Percentiles rank a stretch among this genome's conserved stretches.
phyloP scores from a whole-genome alignment of 2,888 invertebrate genomes.

The Perizoma affinitatum region DNA sequence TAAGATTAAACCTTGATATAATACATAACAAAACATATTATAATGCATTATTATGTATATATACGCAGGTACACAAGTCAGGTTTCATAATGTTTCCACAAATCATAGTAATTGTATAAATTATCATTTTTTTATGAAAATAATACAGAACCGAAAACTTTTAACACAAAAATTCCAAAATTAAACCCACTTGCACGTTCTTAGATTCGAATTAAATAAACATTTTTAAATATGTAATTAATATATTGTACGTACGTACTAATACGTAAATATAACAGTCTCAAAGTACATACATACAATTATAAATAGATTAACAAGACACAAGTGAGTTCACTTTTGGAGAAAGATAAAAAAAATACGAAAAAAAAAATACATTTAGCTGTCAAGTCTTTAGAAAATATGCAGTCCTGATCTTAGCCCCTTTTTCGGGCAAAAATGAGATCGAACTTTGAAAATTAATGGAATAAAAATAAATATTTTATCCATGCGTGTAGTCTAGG shows the following conservation, averaged over 20 bases:
- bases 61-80: constrained; percentile 48
- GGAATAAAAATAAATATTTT: constrained; percentile 42
- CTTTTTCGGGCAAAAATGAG: constrained; percentile 59
- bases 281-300: constrained; percentile 83
- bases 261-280: constrained; percentile 83
- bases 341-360: constrained; percentile 36
- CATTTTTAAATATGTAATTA: constrained; percentile 64
- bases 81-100: constrained; percentile 48
- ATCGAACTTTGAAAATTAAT: constrained; percentile 53
- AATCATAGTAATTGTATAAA: constrained; percentile 40
- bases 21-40: constrained; percentile 57
- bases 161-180: constrained; percentile 47
- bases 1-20: constrained; percentile 61
- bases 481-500: constrained; percentile 81
- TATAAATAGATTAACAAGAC: constrained; percentile 81
- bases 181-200: constrained; percentile 63
- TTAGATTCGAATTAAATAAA: constrained; percentile 80
- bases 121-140: constrained; percentile 42
- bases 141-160: constrained; percentile 43
- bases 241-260: constrained; percentile 81
- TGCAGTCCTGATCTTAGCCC: constrained; percentile 52
- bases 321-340: constrained; percentile 61
- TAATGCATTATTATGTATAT: constrained; percentile 49
- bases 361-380: constrained; percentile 57
- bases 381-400: constrained; percentile 68